Percentiles rank a stretch among this genome's conserved stretches.
phyloP scores from a whole-genome alignment of 2,113 vertebrate species.

The Psilopsiagon aurifrons region DNA sequence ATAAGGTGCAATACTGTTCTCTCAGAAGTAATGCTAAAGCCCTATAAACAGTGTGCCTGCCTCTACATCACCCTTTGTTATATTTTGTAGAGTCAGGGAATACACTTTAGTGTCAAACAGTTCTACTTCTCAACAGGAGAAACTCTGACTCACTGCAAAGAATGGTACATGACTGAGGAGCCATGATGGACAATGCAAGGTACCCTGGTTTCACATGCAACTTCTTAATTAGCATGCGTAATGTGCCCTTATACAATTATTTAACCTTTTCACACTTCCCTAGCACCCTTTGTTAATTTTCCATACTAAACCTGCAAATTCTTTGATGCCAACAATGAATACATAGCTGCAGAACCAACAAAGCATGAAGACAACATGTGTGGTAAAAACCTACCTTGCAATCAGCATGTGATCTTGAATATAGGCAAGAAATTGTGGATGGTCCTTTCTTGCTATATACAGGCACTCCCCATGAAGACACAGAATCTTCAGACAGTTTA shows the following conservation, averaged over 20 bases:
- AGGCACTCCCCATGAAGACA: constrained; percentile 96
- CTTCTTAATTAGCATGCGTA: neutral
- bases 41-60: neutral
- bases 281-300: neutral
- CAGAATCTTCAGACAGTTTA: constrained; percentile 94
- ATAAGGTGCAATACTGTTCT: neutral
- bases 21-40: neutral
- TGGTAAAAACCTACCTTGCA: constrained; percentile 79
- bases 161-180: neutral
- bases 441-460: constrained; percentile 91
- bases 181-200: neutral
- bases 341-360: neutral
- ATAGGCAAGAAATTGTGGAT: constrained; percentile 93
- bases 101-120: neutral
- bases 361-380: neutral
- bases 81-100: neutral
- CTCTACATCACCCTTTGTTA: neutral
- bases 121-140: neutral
- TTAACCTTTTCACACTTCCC: neutral
- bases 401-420: constrained; percentile 98
- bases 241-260: neutral
- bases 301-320: neutral
- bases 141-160: neutral
- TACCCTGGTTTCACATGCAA: neutral
- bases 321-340: neutral